These are phyloP conservation scores for Nyctibius grandis DNA, from an alignment of 2,797 vertebrate species.

Conservation along the genomic window DNA sequence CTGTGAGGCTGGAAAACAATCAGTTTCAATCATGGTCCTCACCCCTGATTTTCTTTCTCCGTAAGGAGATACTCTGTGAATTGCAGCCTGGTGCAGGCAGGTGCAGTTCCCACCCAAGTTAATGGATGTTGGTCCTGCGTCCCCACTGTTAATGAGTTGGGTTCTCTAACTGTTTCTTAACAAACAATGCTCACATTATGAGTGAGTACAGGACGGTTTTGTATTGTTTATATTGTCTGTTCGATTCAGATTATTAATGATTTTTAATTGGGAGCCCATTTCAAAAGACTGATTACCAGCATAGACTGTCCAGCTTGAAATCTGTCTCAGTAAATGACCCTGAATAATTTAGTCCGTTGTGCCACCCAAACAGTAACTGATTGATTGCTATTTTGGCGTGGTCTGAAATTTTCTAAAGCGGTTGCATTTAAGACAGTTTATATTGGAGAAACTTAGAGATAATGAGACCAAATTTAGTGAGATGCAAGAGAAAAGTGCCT, in stretches of 20 bases:
- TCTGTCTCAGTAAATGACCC: slow-evolving; percentile 48
- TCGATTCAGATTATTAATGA: slow-evolving; percentile 58
- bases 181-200: slow-evolving; percentile 36
- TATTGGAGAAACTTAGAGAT: neutral
- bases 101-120: slow-evolving; percentile 17
- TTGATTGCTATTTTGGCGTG: slow-evolving; percentile 50
- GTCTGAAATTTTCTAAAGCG: slow-evolving; percentile 40
- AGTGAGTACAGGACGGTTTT: neutral
- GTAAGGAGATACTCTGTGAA: neutral
- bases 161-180: neutral
- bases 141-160: neutral
- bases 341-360: slow-evolving; percentile 64
- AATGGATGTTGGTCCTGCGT: neutral
- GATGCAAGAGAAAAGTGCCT: slow-evolving; percentile 13
- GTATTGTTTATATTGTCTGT: slow-evolving; percentile 39
- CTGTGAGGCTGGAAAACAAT: neutral
- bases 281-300: slow-evolving; percentile 50
- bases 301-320: slow-evolving; percentile 40
- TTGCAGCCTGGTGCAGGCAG: neutral
- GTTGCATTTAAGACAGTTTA: slow-evolving; percentile 55
- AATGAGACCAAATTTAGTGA: slow-evolving; percentile 51
- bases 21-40: neutral
- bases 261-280: slow-evolving; percentile 34
- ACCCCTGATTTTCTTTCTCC: neutral
- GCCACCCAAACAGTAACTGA: slow-evolving; percentile 46